Evolutionary conservation across 2,888 invertebrate genomes (phyloP).

Genomic region (Oscheius sp.): DNA sequence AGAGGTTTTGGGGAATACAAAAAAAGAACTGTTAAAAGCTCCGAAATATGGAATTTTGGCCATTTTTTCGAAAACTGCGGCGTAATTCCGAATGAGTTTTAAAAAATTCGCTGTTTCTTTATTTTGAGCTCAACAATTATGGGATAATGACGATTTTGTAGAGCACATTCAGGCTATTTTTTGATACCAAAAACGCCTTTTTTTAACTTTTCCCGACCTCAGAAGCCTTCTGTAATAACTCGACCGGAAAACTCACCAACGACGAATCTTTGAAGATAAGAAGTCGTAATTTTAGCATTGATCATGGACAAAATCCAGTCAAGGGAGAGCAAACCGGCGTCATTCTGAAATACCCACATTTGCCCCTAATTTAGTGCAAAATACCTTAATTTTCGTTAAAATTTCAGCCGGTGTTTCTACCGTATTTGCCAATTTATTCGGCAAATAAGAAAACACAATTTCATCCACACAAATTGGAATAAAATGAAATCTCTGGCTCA

Average conservation of each 20-base stretch:
- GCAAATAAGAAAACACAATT: constrained; percentile 70
- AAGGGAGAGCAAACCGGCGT: constrained; percentile 64
- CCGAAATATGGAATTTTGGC: too few species aligned
- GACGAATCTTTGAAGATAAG: constrained; percentile 60
- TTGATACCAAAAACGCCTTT: too few species aligned
- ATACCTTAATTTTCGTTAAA: constrained; percentile 62
- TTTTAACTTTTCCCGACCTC: too few species aligned
- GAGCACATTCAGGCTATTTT: constrained; percentile 4
- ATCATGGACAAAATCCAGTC: constrained; percentile 72
- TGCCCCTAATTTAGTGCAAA: neutral
- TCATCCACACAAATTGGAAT: constrained; percentile 66
- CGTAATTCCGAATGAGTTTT: too few species aligned
- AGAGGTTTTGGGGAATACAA: too few species aligned
- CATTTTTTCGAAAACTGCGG: too few species aligned
- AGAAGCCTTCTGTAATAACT: neutral
- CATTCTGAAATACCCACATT: constrained; percentile 65
- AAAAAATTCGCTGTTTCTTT: too few species aligned
- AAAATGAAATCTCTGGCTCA: constrained; percentile 69
- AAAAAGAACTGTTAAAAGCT: too few species aligned
- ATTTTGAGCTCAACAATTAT: too few species aligned
- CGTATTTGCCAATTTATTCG: constrained; percentile 67
- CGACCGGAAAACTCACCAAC: constrained; percentile 40
- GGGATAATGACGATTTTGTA: too few species aligned
- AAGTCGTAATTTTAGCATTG: constrained; percentile 59
- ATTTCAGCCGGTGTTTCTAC: constrained; percentile 65